Evolutionary conservation across 2,113 vertebrate genomes (phyloP), one percentile per base, ranked within the genome.

Genomic region (Elephas maximus): DNA sequence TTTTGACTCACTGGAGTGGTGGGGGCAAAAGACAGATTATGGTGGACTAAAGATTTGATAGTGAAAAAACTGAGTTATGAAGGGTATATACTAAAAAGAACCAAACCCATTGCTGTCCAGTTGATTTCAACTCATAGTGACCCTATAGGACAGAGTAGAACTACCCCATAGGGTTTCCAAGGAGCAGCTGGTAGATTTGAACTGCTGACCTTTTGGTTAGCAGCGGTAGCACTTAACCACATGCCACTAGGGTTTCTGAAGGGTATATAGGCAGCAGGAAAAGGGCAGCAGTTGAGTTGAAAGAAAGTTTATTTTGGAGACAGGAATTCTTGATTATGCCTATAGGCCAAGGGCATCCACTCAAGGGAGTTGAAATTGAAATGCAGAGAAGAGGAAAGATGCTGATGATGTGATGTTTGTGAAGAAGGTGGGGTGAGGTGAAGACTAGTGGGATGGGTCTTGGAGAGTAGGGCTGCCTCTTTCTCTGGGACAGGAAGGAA

Each of bases 401-500:
- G 53, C 24, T 20, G 45, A 57, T 5, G 57, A 7, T 53, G 15
- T 30, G 48, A 63, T 33, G 37, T 90, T 91, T 78, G 65, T 8
- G 2, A 44, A 8, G 44, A 30, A 44, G 44, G 57, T 45, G 18
- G 94, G 76, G 2, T 71, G 80, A 89, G 15, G 63, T 7, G 28
- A 30, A 60, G 33, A n/a, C 20, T 1, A 44, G 6, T 71, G 24
- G 18, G 67, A 80, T 67, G 3, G 69, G 24, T 51, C n/a, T 48
- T 45, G 71, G 41, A 69, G 57, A 80, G 26, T 60, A 93, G 44
- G 26, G 8, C 15, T 53, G 11, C 41, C 23, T 86, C 44, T 90
- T 80, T 45, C 41, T 82, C 57, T 37, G 26, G 57, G 30, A 84
- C 8, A 53, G 79, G 85, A 80, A 96, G 77, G 41, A 94, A 91